Evolutionary conservation across 2,113 vertebrate genomes (phyloP).

Genomic region (Nesospiza acunhae): DNA sequence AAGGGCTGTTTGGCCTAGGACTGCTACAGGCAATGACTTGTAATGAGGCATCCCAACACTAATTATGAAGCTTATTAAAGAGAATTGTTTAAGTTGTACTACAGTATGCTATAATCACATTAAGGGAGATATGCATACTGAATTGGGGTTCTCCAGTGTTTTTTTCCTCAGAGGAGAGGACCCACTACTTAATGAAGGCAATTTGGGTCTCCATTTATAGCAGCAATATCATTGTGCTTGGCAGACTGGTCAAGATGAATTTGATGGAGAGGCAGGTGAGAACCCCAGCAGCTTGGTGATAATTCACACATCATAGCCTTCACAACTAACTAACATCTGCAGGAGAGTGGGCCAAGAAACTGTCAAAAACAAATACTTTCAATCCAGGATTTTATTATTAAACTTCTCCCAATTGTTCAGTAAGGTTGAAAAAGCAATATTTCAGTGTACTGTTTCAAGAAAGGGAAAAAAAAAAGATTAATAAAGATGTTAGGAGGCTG

Average conservation of each 20-base stretch:
- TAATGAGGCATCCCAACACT: slow-evolving; percentile 74
- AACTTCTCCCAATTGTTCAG: slow-evolving; percentile 64
- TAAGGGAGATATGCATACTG: not conserved
- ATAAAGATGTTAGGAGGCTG: slow-evolving; percentile 87
- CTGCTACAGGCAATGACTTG: slow-evolving; percentile 74
- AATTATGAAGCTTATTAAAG: slow-evolving; percentile 78
- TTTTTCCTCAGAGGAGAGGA: not conserved
- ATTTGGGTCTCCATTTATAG: not conserved
- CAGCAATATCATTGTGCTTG: slow-evolving; percentile 14
- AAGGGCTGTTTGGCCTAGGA: slow-evolving; percentile 69
- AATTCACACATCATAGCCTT: slow-evolving; percentile 73
- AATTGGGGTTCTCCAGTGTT: not conserved
- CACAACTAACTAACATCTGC: slow-evolving; percentile 53
- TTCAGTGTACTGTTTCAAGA: slow-evolving; percentile 42
- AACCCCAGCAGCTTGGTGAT: slow-evolving; percentile 53
- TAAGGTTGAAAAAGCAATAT: slow-evolving; percentile 55
- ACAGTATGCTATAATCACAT: slow-evolving; percentile 41
- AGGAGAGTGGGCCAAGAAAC: slow-evolving; percentile 25
- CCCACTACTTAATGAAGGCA: not conserved
- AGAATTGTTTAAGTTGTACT: slow-evolving; percentile 67
- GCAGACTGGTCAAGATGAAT: slow-evolving; percentile 60
- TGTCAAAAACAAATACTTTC: slow-evolving; percentile 56
- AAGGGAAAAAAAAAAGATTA: slow-evolving; percentile 69
- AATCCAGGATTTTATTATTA: slow-evolving; percentile 61
- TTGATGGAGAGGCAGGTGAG: slow-evolving; percentile 71